These are phyloP conservation scores for Avahi laniger DNA, from an alignment of 2,797 vertebrate species.

Conservation along the genomic window DNA sequence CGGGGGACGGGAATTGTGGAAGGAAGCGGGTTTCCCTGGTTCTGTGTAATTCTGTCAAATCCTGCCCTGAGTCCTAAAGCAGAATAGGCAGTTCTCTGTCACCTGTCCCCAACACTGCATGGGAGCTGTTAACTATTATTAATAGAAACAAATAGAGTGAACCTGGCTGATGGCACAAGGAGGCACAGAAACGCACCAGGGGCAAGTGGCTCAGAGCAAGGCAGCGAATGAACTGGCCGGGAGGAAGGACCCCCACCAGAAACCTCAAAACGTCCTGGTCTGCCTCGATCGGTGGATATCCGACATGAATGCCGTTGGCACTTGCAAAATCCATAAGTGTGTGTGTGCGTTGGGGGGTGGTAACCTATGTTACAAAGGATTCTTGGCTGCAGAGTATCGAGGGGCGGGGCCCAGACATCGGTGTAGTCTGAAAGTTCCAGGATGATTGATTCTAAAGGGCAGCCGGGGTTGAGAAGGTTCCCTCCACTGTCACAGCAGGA, in stretches of 20 bases:
- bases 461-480: not conserved
- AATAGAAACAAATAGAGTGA: not conserved
- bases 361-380: not conserved
- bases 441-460: not conserved
- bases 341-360: too few species aligned
- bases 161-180: not conserved
- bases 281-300: not conserved
- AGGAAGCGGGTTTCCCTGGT: not conserved
- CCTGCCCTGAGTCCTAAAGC: not conserved
- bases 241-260: not conserved
- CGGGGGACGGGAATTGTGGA: not conserved
- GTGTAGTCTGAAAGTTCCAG: not conserved
- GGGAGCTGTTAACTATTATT: not conserved
- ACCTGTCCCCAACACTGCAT: not conserved
- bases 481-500: not conserved
- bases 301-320: not conserved
- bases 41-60: rapidly evolving
- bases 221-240: rapidly evolving
- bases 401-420: not conserved
- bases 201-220: not conserved
- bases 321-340: not conserved
- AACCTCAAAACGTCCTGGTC: not conserved
- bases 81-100: not conserved
- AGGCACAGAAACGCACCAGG: not conserved
- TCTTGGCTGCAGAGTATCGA: not conserved